Percentiles rank a stretch among this genome's conserved stretches.
These are phyloP conservation scores for Antrozous pallidus DNA, from an alignment of 2,797 vertebrate species.

Conservation along the genomic window DNA sequence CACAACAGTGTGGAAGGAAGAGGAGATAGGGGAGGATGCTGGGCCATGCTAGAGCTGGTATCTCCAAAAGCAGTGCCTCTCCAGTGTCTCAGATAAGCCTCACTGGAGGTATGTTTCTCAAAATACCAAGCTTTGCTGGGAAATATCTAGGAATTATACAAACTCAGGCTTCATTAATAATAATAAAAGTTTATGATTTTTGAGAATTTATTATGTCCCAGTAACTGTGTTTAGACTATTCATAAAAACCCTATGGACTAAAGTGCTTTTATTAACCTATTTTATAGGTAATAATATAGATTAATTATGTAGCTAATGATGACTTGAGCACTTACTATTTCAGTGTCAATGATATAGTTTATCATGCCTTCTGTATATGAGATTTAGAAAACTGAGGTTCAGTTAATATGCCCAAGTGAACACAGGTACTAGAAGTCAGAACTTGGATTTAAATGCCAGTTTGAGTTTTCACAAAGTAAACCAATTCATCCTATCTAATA, in stretches of 20 bases:
- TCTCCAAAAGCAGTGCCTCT: fast-evolving
- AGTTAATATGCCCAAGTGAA: background rate
- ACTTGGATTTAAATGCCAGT: background rate
- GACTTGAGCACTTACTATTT: background rate
- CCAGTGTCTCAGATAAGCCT: background rate
- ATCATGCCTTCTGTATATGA: background rate
- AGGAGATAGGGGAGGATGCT: background rate
- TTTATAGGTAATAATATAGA: background rate
- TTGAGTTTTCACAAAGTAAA: background rate
- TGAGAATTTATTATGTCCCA: background rate
- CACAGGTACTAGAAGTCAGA: background rate
- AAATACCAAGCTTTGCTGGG: background rate
- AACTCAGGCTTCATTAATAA: background rate
- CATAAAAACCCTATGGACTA: background rate
- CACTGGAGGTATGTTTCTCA: background rate
- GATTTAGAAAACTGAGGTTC: background rate
- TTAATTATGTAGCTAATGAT: background rate
- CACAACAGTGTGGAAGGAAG: background rate
- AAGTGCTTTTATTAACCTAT: background rate
- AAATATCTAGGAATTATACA: background rate
- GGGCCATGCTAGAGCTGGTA: fast-evolving
- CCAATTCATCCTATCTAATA: too few relatives aligned
- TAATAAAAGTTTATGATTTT: background rate
- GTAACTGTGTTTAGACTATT: background rate
- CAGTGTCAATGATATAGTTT: background rate